Conservation (phyloP, 37 sponge, comb jelly and placozoan species). For the Eunapius fragilis region DNA sequence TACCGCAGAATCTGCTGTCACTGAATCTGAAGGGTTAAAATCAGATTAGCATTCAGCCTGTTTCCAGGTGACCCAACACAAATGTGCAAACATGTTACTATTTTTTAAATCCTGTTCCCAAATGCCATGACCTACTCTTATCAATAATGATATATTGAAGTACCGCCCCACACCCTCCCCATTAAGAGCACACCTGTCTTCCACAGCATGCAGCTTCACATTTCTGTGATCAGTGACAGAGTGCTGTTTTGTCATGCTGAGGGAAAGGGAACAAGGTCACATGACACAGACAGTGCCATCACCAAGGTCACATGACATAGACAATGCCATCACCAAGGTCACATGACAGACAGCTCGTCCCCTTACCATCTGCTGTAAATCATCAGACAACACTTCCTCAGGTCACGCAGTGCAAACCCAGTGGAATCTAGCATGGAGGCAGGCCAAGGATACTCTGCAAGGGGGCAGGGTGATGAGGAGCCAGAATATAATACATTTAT, state of each 20-base stretch:
- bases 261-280: background rate
- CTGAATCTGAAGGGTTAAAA: background rate
- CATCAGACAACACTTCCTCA: slow-evolving; percentile 24
- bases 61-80: background rate
- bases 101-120: too few relatives aligned
- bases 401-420: slow-evolving; percentile 46
- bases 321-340: background rate
- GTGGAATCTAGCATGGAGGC: slow-evolving; percentile 20
- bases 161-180: background rate
- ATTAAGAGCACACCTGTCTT: slow-evolving; percentile 42
- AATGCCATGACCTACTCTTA: too few relatives aligned
- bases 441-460: slow-evolving; percentile 72
- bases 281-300: background rate
- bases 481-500: background rate
- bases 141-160: too few relatives aligned
- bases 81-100: background rate
- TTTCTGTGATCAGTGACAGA: slow-evolving; percentile 57
- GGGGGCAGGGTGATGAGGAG: background rate
- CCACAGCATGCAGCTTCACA: slow-evolving; percentile 50
- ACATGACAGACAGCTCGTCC: background rate
- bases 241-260: slow-evolving; percentile 55
- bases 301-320: background rate
- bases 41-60: background rate
- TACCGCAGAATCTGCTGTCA: background rate
- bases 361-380: slow-evolving; percentile 52